Evolutionary conservation across 2,113 vertebrate species (phyloP).

Genomic region (Daubentonia madagascariensis): DNA sequence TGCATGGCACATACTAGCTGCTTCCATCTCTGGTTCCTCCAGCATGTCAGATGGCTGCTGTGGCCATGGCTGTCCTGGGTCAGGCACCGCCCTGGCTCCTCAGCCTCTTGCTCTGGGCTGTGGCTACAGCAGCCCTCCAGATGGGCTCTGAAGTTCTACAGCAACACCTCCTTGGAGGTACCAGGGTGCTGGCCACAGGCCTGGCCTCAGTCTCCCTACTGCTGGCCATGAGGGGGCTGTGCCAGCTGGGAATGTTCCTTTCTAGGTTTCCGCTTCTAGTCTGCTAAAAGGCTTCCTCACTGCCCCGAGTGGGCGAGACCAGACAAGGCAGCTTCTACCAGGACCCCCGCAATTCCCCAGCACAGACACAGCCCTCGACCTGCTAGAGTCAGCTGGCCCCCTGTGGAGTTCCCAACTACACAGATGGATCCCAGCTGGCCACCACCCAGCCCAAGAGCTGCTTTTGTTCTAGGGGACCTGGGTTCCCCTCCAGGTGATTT

Average conservation of each 20-base stretch:
- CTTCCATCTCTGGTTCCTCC: background rate
- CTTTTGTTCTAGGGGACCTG: background rate
- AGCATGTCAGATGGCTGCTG: accelerated
- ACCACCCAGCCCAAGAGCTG: accelerated
- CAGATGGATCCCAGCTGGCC: accelerated
- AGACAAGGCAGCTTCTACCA: background rate
- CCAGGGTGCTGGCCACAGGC: accelerated
- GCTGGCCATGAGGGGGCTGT: accelerated
- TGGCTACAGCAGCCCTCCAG: accelerated
- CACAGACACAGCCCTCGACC: background rate
- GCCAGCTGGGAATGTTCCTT: accelerated
- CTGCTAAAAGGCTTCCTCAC: background rate
- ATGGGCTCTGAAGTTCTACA: accelerated
- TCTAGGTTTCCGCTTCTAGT: no score
- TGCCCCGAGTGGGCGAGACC: accelerated
- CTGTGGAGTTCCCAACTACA: accelerated
- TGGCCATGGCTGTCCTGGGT: background rate
- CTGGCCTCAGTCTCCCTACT: background rate
- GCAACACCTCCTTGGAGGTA: background rate
- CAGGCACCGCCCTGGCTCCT: accelerated
- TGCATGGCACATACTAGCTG: accelerated
- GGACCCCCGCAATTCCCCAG: background rate
- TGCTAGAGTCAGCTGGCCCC: no score
- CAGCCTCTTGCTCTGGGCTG: background rate
- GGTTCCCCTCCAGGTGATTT: background rate